Base-by-base conservation (phyloP, 2,113 vertebrate genomes). In the Epinephelus moara region DNA sequence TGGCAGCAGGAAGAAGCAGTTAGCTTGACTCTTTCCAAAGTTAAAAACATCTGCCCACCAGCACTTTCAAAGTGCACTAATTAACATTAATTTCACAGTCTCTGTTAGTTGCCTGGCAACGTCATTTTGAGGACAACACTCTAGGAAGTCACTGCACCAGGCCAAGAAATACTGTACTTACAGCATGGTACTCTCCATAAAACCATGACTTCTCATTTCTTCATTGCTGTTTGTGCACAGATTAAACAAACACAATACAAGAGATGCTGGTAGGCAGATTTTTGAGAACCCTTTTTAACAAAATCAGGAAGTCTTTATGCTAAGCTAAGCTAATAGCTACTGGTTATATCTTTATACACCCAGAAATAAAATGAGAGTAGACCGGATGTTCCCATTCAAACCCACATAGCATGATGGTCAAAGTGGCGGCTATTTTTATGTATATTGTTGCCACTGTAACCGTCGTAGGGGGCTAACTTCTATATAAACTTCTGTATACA, bases 81-180 rank as follows among this genome's bases (percentile, higher is more conserved):
- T 15, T 50, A 21, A 18, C 13, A 14, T 25, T 49, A 30, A 78
- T 37, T 47, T 25, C 25, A 57, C 42, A n/a, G 13, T 55, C 15
- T 75, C 49, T 55, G 30, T n/a, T 42, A 19, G 61, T 56, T 76
- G 37, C 52, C 50, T 66, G 37, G 61, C 52, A 76, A 76, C 37
- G 18, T 76, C 18, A 18, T 4, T 4, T 5, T 2, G 5, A 47
- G 55, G 17, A 72, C 52, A 18, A 23, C 47, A 52, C 4, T 11
- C 18, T 25, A 53, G 50, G 30, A 70, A 75, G 21, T 42, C 60
- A 52, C 13, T 53, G 59, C 30, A 19, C 1, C 6, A 27, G 17
- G 19, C n/a, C 18, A 56, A 76, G 12, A 66, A 55, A 66, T 71
- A 55, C 3, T 67, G 15, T 30, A 14, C 4, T 19, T 21, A 45